Percentiles rank a stretch among this genome's conserved stretches.
Conservation (phyloP, 2,888 invertebrate species). For the Apodemia duryi region DNA sequence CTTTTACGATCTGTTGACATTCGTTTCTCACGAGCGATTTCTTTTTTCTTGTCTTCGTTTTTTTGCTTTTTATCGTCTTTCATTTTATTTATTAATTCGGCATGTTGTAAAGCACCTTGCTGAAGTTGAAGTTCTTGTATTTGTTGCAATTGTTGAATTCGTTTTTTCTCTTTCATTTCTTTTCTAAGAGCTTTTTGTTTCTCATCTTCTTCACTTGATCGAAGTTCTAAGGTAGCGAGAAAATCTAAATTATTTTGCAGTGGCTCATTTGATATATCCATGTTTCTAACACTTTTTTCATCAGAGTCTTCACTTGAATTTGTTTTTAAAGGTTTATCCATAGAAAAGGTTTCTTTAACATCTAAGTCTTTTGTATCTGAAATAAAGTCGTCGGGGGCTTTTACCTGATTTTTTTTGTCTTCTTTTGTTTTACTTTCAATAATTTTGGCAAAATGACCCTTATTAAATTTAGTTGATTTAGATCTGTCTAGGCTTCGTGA, state of each 20-base stretch:
- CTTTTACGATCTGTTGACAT: conserved; percentile 74
- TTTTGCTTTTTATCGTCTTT: conserved; percentile 67
- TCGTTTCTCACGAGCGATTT: conserved; percentile 66
- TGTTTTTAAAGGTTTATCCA: conserved; percentile 44
- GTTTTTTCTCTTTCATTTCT: conserved; percentile 78
- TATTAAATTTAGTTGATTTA: conserved; percentile 78
- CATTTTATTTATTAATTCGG: conserved; percentile 55
- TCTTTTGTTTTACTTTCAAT: conserved; percentile 81
- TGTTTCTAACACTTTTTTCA: conserved; percentile 41
- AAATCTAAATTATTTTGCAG: conserved; percentile 79
- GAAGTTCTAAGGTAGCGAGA: conserved; percentile 77
- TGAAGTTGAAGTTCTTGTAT: conserved; percentile 74
- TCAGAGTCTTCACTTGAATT: conserved; percentile 51
- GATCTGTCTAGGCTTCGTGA: conserved; percentile 59
- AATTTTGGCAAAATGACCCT: conserved; percentile 77
- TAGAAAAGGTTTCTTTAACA: conserved; percentile 39
- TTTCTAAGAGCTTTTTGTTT: conserved; percentile 74
- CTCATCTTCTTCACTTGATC: conserved; percentile 81
- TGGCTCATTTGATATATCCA: conserved; percentile 47
- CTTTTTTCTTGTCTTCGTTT: conserved; percentile 68
- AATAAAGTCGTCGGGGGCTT: conserved; percentile 64
- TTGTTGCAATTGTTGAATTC: conserved; percentile 71
- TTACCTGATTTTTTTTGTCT: conserved; percentile 78
- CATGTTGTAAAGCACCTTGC: conserved; percentile 58
- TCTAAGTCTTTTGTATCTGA: conserved; percentile 55